Conservation (phyloP, 2,888 invertebrate genomes). For the Drosophila antonietae region DNA sequence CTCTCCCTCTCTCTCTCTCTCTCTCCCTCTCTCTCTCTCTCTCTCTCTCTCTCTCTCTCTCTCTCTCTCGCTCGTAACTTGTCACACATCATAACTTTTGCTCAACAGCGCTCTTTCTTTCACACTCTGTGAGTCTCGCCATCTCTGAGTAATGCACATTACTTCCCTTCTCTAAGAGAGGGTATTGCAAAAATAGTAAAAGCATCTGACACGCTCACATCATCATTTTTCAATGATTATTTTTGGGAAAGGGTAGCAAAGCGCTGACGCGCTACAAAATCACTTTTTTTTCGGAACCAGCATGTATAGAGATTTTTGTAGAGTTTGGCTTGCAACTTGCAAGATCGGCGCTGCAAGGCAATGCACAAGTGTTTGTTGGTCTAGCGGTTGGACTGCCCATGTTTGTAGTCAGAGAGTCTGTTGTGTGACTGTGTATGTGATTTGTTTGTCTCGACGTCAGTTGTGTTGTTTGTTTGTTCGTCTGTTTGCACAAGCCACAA, state of each 20-base stretch:
- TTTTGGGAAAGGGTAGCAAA: slow-evolving; percentile 4
- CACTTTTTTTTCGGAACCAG: background rate
- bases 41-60: background rate
- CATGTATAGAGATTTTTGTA: background rate
- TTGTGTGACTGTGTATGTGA: slow-evolving; percentile 29
- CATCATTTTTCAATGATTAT: background rate
- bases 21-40: background rate
- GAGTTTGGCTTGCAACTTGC: background rate
- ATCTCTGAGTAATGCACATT: background rate
- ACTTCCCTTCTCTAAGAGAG: background rate
- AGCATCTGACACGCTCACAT: background rate
- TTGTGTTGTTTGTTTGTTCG: slow-evolving; percentile 13
- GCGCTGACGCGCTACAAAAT: background rate
- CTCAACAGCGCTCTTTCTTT: background rate
- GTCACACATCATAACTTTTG: slow-evolving; percentile 1
- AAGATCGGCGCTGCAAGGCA: slow-evolving; percentile 3
- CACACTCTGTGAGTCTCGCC: background rate
- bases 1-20: background rate
- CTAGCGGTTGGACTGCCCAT: slow-evolving; percentile 28
- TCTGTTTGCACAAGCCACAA: slow-evolving; percentile 67
- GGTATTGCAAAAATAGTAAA: slow-evolving; percentile 2
- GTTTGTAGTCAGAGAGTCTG: slow-evolving; percentile 25
- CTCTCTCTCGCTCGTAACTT: background rate
- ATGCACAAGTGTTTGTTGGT: slow-evolving; percentile 53
- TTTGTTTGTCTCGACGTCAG: slow-evolving; percentile 32